Percentiles rank a stretch among this genome's conserved stretches.
Conservation (phyloP, 2,888 invertebrate genomes). For the Gryllus longicercus region DNA sequence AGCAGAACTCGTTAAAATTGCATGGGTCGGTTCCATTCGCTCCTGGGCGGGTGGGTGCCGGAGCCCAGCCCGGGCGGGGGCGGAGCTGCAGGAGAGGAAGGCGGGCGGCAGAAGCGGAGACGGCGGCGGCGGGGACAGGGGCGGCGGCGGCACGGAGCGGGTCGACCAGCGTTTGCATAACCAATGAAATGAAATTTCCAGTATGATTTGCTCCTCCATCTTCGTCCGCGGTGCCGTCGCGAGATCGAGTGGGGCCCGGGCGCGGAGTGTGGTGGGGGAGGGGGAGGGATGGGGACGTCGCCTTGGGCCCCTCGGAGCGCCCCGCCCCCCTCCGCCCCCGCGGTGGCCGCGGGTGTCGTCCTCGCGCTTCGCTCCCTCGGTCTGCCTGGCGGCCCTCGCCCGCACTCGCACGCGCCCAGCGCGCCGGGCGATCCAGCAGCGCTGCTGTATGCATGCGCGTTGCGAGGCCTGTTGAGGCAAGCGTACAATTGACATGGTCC, state of each 20-base stretch:
- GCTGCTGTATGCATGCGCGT: too few species aligned
- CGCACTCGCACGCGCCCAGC: too few species aligned
- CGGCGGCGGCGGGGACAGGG: slow-evolving; percentile 41
- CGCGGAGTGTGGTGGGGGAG: neutral
- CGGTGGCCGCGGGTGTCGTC: too few species aligned
- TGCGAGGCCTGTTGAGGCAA: too few species aligned
- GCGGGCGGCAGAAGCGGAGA: slow-evolving; percentile 38
- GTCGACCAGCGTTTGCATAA: slow-evolving; percentile 33
- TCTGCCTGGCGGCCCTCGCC: too few species aligned
- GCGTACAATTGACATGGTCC: too few species aligned
- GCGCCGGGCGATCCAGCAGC: too few species aligned
- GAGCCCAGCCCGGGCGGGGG: slow-evolving; percentile 34
- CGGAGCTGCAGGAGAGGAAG: slow-evolving; percentile 40
- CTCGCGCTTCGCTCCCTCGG: too few species aligned
- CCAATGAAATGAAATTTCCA: slow-evolving; percentile 36
- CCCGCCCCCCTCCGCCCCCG: too few species aligned
- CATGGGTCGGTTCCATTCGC: slow-evolving; percentile 45
- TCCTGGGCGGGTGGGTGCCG: slow-evolving; percentile 41
- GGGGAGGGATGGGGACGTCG: neutral
- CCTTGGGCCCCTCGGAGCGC: neutral
- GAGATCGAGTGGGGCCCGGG: neutral
- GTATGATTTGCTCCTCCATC: slow-evolving; percentile 32
- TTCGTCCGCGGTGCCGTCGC: neutral
- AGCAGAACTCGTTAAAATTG: slow-evolving; percentile 46
- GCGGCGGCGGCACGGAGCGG: slow-evolving; percentile 22